These are phyloP conservation scores for Lucinisca nassula DNA, from an alignment of 2,888 invertebrate species.

Conservation along the genomic window DNA sequence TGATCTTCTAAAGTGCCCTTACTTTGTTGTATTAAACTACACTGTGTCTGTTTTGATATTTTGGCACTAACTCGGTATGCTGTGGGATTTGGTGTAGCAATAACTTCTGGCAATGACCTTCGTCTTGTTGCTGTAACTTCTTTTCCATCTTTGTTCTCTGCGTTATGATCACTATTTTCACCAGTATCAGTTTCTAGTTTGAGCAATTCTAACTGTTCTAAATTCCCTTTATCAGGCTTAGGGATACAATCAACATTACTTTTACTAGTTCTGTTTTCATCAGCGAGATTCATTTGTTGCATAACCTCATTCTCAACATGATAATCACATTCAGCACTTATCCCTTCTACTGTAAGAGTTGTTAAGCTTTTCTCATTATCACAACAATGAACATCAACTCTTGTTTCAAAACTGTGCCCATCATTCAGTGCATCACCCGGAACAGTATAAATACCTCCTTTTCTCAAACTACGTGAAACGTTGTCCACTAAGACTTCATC, in stretches of 20 bases:
- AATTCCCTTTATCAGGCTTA: neutral
- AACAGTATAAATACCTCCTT: neutral
- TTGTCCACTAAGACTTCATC: neutral
- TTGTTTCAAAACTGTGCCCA: neutral
- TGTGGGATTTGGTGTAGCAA: constrained; percentile 46
- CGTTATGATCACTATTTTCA: neutral
- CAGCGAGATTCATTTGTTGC: neutral
- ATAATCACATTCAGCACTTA: neutral
- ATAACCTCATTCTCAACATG: neutral
- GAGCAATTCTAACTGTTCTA: neutral
- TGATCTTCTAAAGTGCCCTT: constrained; percentile 77
- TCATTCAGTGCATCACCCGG: neutral
- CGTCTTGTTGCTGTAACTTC: constrained; percentile 3
- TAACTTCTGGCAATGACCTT: constrained; percentile 64
- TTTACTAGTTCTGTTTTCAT: neutral
- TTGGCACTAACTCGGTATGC: constrained; percentile 62
- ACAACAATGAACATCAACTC: neutral
- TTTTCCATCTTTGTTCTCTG: neutral
- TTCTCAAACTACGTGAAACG: neutral
- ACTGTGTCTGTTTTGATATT: constrained; percentile 81
- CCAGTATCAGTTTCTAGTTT: neutral
- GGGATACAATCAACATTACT: neutral
- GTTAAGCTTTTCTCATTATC: neutral
- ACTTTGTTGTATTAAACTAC: constrained; percentile 64
- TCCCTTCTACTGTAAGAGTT: neutral